These are phyloP conservation scores for Macrocentrus cingulum DNA, from an alignment of 1,140 invertebrate genomes.

Conservation along the genomic window DNA sequence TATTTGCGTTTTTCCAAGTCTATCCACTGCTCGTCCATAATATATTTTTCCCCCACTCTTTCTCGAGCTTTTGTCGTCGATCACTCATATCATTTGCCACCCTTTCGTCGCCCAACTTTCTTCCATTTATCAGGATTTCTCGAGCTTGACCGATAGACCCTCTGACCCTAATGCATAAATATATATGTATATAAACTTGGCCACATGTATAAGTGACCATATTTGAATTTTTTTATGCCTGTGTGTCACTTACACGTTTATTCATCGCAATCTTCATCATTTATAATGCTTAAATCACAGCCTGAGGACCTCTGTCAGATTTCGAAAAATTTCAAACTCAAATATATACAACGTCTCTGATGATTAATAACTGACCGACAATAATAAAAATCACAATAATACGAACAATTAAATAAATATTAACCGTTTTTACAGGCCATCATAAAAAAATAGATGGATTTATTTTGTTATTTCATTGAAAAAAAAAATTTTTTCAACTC, in stretches of 20 bases:
- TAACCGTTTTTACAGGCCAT: too few species aligned
- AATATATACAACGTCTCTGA: not conserved
- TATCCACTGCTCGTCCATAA: not conserved
- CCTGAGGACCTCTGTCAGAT: not conserved
- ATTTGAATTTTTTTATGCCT: not conserved
- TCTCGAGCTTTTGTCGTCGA: not conserved
- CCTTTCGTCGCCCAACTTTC: conserved; percentile 26
- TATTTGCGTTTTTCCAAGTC: not conserved
- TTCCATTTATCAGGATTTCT: conserved; percentile 54
- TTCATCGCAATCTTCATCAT: not conserved
- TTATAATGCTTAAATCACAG: not conserved
- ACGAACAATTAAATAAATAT: too few species aligned
- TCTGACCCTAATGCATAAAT: not conserved
- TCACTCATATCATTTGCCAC: conserved; percentile 11
- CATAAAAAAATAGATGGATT: too few species aligned
- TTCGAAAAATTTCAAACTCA: not conserved
- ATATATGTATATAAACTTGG: not conserved
- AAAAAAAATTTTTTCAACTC: too few species aligned
- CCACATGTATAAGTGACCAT: not conserved
- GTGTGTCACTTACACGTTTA: conserved; percentile 3
- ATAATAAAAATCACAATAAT: not conserved
- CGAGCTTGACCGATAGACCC: conserved; percentile 33
- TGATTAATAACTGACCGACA: not conserved
- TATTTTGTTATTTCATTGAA: too few species aligned
- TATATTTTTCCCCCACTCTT: not conserved